Conservation (phyloP, 1,140 invertebrate genomes). For the Lepidurus packardi region DNA sequence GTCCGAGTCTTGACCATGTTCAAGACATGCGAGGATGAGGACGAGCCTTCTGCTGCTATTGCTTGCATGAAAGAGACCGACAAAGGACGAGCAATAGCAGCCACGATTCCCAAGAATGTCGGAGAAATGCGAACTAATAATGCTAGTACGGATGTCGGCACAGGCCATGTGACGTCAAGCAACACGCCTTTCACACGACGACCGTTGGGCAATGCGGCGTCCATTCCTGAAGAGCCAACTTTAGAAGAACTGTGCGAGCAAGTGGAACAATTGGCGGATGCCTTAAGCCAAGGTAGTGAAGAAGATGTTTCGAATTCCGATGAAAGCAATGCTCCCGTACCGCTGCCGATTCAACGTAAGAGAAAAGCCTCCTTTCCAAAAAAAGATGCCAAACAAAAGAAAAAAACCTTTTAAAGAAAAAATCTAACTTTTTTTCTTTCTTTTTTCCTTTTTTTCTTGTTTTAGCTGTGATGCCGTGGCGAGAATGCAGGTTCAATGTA, state of each 20-base stretch:
- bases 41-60: constrained; percentile 35
- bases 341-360: constrained; percentile 3
- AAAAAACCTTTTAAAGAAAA: too few species aligned
- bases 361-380: too few species aligned
- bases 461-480: neutral
- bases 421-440: too few species aligned
- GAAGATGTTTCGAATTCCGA: constrained; percentile 27
- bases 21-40: constrained; percentile 55
- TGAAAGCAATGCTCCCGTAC: constrained; percentile 22
- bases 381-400: too few species aligned
- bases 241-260: constrained; percentile 35
- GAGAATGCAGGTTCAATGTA: constrained; percentile 9
- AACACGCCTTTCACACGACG: constrained; percentile 1
- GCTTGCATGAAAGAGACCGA: constrained; percentile 32
- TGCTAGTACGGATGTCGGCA: neutral
- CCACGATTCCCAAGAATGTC: constrained; percentile 30
- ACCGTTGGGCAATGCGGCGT: too few species aligned
- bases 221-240: neutral
- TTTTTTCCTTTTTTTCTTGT: neutral
- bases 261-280: constrained; percentile 35
- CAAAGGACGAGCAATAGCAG: constrained; percentile 34
- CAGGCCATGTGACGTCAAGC: constrained; percentile 16
- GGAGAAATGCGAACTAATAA: neutral
- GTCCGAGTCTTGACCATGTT: constrained; percentile 57
- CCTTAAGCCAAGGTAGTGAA: constrained; percentile 32